Base-by-base conservation (phyloP, 2,888 invertebrate genomes). In the Hylaea fasciaria region DNA sequence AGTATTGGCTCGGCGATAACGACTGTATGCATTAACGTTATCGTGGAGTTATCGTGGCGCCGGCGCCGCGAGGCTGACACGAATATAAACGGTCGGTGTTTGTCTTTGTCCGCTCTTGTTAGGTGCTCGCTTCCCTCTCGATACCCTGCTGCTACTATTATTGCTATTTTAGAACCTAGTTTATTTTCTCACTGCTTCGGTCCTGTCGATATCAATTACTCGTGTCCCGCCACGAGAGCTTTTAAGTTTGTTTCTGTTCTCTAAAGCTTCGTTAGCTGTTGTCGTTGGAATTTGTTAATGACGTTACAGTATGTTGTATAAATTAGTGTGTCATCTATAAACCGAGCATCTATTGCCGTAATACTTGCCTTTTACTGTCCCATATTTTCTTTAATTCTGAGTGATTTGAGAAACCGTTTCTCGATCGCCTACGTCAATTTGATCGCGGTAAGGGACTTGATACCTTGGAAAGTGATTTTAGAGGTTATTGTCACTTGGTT, bases 1-100 rank as follows among this genome's bases (percentile, higher is more conserved):
- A 63, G 72, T 72, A 73, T 77, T 74, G 70, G 76, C 70, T 77
- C 70, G 65, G 77, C 81, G 89, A 89, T 89, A 89, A 86, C 80
- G 81, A 76, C 76, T 80, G 85, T 81, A 75, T 89, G 91, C 91
- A 91, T 91, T 91, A 91, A 82, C 80, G 85, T 87, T 91, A 91
- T 90, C 90, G 82, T 77, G 67, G 71, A 81, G 85, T 84, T 87
- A 88, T 89, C 89, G 83, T 71, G 81, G 88, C 89, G 90, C 89
- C 89, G 89, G 89, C 90, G 90, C 88, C 87, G 85, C 77, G 72
- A 68, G 73, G 70, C 72, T 75, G 77, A 75, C 78, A 80, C 72
- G 74, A 80, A 84, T 85, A 84, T 82, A 77, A 75, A 83, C 80
- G 79, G 80, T 77, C 78, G 78, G 74, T 80, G 78, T 80, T 82